Base-by-base conservation (phyloP, 2,888 invertebrate species). In the Eutolmus rufibarbis region DNA sequence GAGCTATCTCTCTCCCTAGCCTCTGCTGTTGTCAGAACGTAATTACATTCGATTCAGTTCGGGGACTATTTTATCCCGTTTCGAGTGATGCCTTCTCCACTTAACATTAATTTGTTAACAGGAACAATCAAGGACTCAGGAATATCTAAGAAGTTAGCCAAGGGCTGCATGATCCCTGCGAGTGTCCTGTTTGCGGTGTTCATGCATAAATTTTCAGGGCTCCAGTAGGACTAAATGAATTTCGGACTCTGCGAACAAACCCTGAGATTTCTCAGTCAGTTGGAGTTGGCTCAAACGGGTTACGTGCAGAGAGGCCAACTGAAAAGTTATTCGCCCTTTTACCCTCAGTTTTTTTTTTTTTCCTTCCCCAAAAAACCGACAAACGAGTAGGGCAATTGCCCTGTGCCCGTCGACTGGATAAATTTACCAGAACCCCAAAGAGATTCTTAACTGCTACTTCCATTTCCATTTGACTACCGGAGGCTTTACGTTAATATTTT, bases 1-100 rank as follows among this genome's bases (percentile, higher is more conserved):
- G 85, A 74, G 31, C 85, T 85, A 74, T 31, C 40, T 12, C 40
- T 12, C 1, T 12, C 2, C 40, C 40, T 40, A 40, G 31, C 31
- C 74, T 85, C 46, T 74, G 74, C 74, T 85, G 85, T 85, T 85
- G 85, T 74, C 74, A 74, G 85, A 43, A n/a, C 43, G 51, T 74
- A 85, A 85, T 85, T 85, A 85, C 74, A 74, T 85, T 85, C 85
- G 74, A 85, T 85, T 74, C 85, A n/a, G 85, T 85, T 85, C 31
- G 31, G 85, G 85, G 85, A 85, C 85, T 74, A 85, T 85, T 85
- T 85, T 74, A 85, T 85, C 74, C 16, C 28, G 31, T 85, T 85
- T 34, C 85, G 23, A 85, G 74, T 85, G 85, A 85, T 85, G 85
- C 74, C 85, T 85, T 46, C 28, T 46, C 85, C 85, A 85, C 85